Percentiles rank a stretch among this genome's conserved stretches.
phyloP scores from a whole-genome alignment of 2,888 invertebrate genomes.

The Apamea anceps region DNA sequence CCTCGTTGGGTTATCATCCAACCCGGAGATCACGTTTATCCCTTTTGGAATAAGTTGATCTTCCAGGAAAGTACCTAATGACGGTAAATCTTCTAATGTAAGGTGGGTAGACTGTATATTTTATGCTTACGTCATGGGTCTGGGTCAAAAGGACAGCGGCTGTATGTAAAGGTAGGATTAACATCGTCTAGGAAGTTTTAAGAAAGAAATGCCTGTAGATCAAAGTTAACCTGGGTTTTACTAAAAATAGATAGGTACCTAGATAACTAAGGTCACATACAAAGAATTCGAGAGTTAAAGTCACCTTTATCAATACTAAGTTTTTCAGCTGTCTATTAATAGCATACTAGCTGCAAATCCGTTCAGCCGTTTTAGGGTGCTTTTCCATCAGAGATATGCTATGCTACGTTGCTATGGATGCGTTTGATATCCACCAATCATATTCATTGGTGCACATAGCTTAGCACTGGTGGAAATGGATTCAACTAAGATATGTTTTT shows the following conservation, averaged over 20 bases:
- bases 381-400: too few relatives aligned
- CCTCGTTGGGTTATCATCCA: conserved; percentile 38
- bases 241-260: neutral
- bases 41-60: conserved; percentile 40
- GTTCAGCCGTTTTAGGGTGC: too few relatives aligned
- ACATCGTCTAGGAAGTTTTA: neutral
- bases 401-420: too few relatives aligned
- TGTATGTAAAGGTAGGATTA: neutral
- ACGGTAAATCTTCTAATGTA: conserved; percentile 2
- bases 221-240: neutral
- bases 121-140: conserved; percentile 5
- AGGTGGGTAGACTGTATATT: conserved; percentile 2
- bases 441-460: too few relatives aligned
- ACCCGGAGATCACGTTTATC: conserved; percentile 35
- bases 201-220: neutral
- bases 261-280: neutral
- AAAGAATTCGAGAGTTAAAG: neutral
- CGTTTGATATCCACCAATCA: too few relatives aligned
- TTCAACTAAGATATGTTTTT: too few relatives aligned
- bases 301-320: neutral
- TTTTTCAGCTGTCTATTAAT: neutral
- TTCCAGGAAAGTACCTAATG: conserved; percentile 25
- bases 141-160: neutral
- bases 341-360: too few relatives aligned
- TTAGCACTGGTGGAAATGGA: too few relatives aligned